phyloP scores from a whole-genome alignment of 2,797 vertebrate genomes.

The Ambastaia sidthimunki region DNA sequence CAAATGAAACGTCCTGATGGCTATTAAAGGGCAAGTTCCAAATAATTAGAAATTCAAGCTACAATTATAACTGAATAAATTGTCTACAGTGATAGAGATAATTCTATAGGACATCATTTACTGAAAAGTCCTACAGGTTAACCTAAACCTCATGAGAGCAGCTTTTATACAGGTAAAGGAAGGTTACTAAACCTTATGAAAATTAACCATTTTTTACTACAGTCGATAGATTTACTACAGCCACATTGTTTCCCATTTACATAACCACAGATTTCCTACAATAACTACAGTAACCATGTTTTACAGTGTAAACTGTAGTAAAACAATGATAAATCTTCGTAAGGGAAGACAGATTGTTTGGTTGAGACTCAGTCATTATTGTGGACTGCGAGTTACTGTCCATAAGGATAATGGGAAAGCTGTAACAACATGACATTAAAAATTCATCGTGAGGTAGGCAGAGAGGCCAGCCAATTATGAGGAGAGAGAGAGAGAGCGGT shows the following conservation, averaged over 20 bases:
- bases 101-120: constrained; percentile 5
- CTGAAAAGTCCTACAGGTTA: neutral
- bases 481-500: constrained; percentile 8
- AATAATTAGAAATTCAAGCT: neutral
- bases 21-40: neutral
- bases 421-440: constrained; percentile 60
- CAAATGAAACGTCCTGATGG: neutral
- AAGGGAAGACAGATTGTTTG: neutral
- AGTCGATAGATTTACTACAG: no score
- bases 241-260: no score
- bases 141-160: neutral
- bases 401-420: constrained; percentile 50
- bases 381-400: constrained; percentile 22
- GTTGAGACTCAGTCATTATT: constrained; percentile 2
- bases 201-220: no score
- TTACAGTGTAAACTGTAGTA: no score
- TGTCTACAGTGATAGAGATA: neutral
- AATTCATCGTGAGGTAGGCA: constrained; percentile 55
- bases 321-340: no score
- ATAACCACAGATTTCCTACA: no score
- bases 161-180: neutral
- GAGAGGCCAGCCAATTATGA: constrained; percentile 51
- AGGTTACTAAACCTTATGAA: neutral
- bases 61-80: neutral
- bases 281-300: no score